phyloP scores from a whole-genome alignment of 2,888 invertebrate species.

The Drosophila testacea region DNA sequence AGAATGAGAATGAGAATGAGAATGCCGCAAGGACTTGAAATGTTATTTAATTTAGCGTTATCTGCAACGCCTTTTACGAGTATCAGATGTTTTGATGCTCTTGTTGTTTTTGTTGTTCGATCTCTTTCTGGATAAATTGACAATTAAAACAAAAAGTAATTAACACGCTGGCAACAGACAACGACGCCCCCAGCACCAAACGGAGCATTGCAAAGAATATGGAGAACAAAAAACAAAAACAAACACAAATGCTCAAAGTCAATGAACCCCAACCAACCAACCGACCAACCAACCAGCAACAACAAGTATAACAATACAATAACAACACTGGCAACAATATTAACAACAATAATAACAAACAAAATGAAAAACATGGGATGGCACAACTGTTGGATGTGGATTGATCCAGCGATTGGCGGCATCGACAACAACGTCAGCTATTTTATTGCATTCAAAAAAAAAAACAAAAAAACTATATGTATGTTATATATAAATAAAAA shows the following conservation, averaged over 20 bases:
- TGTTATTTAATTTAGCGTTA: slow-evolving; percentile 17
- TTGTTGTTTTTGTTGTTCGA: slow-evolving; percentile 16
- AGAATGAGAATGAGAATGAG: background rate
- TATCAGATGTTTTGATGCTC: slow-evolving; percentile 1
- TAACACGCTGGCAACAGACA: slow-evolving; percentile 58
- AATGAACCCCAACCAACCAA: slow-evolving; percentile 63
- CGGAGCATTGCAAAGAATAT: slow-evolving; percentile 45
- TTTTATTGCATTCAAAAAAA: slow-evolving; percentile 36
- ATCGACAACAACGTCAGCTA: slow-evolving; percentile 28
- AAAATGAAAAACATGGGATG: slow-evolving; percentile 36
- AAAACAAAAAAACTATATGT: no score
- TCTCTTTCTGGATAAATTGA: slow-evolving; percentile 54
- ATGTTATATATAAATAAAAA: background rate
- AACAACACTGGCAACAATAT: slow-evolving; percentile 9
- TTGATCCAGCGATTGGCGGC: slow-evolving; percentile 52
- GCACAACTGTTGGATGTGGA: slow-evolving; percentile 49
- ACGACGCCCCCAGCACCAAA: slow-evolving; percentile 32
- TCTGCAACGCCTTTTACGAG: slow-evolving; percentile 12
- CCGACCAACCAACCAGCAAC: slow-evolving; percentile 8
- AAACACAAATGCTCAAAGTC: slow-evolving; percentile 54
- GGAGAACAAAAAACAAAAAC: slow-evolving; percentile 5
- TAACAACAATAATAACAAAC: slow-evolving; percentile 1
- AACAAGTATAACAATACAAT: slow-evolving; percentile 34
- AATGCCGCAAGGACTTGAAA: slow-evolving; percentile 15
- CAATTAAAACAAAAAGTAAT: slow-evolving; percentile 74